Evolutionary conservation across 1,140 invertebrate genomes (phyloP).

Genomic region (Eumeta japonica): DNA sequence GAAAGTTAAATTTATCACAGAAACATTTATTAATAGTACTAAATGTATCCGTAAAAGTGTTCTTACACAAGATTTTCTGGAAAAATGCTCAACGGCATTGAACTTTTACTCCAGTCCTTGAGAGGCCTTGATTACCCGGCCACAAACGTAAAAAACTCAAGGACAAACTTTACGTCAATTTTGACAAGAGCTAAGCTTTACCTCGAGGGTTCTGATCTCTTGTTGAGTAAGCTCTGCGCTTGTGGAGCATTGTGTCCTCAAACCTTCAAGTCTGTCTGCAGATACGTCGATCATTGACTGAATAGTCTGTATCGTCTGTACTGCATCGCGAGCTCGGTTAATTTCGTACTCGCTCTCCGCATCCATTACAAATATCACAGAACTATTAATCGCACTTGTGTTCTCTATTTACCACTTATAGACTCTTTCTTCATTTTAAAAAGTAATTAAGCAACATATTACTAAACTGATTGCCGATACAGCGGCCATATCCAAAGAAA

Average conservation of each 20-base stretch:
- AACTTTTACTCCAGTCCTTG: conserved; percentile 40
- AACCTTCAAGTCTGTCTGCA: conserved; percentile 84
- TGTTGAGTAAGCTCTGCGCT: conserved; percentile 91
- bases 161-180: conserved; percentile 29
- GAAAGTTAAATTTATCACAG: no score
- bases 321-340: conserved; percentile 61
- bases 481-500: conserved; percentile 56
- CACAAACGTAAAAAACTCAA: conserved; percentile 33
- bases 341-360: conserved; percentile 60
- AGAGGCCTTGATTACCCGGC: conserved; percentile 38
- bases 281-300: conserved; percentile 96
- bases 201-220: conserved; percentile 92
- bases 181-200: conserved; percentile 40
- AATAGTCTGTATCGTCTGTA: conserved; percentile 61
- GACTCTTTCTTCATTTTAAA: conserved; percentile 56
- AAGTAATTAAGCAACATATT: conserved; percentile 57
- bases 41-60: no score
- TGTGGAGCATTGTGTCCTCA: conserved; percentile 88
- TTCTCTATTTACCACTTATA: conserved; percentile 50
- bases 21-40: no score
- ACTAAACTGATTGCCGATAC: conserved; percentile 55
- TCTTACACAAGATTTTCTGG: not conserved
- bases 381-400: conserved; percentile 45
- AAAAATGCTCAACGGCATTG: conserved; percentile 23
- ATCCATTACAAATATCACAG: conserved; percentile 61